Base-by-base conservation (phyloP, 1,140 invertebrate genomes). In the Sitobion miscanthi region DNA sequence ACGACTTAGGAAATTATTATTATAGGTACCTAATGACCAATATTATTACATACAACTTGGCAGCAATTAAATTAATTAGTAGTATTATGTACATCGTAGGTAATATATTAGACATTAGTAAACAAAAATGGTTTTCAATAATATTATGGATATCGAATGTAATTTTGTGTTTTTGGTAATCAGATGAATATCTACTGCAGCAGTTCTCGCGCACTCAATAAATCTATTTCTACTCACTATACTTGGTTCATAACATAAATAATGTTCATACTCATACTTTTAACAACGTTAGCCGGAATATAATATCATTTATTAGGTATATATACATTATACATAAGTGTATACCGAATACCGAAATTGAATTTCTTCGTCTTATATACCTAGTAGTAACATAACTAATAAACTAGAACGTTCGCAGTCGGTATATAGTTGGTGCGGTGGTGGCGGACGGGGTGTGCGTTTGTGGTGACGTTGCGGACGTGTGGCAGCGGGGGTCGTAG, bases 381-480 rank as follows among this genome's bases (percentile, higher is more conserved):
- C 62, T 77, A 77, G 62, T 35, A 89, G 49, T 89, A 52, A 54
- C 21, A 89, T 52, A 89, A 89, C 49, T 90, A 69, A 90, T 90
- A 90, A 69, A 90, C 38, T 90, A 62, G 21, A 90, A 25, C 88
- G 88, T 62, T 90, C 38, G 11, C 52, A 30, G 88, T 62, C 11
- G 35, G 88, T 57, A 14, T 86, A 89, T 52, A n/a, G 52, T 23
- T 11, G 35, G 20, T 42, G 45, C 4, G 35, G 45, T 38, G 52
- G 52, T 9, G 87, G 35, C 35, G 35, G 49, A 57, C 52, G 54
- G 88, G 35, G 38, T 45, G 5, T 62, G 54, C 88, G 38, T 35
- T 62, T 90, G 54, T 62, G 88, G 88, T 90, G 88, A 90, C 88
- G 88, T 42, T 90, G 87, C 38, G 88, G 88, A 62, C 52, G 87